phyloP scores from a whole-genome alignment of 1,140 invertebrate species.

The Drosophila funebris region DNA sequence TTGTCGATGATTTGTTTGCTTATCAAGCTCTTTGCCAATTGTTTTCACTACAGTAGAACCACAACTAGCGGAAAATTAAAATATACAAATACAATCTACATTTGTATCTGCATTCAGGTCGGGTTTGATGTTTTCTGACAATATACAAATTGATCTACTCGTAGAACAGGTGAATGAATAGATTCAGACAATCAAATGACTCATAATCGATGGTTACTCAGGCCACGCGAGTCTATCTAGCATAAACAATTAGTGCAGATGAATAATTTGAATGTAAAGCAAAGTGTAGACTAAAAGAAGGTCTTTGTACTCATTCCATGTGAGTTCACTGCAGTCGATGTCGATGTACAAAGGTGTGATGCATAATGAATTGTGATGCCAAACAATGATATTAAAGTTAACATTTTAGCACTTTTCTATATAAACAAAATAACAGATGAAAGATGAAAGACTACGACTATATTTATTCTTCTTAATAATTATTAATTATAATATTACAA shows the following conservation, averaged over 20 bases:
- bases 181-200: constrained; percentile 39
- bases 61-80: constrained; percentile 20
- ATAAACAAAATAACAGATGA: too few species aligned
- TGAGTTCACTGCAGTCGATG: not conserved
- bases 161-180: constrained; percentile 34
- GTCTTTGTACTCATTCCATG: not conserved
- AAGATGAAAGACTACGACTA: too few species aligned
- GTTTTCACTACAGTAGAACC: constrained; percentile 55
- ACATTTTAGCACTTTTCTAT: too few species aligned
- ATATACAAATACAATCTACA: constrained; percentile 20
- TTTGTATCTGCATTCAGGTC: constrained; percentile 1
- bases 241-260: constrained; percentile 47
- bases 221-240: constrained; percentile 2
- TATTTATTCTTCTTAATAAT: too few species aligned
- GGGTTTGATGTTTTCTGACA: constrained; percentile 23
- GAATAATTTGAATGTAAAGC: constrained; percentile 33
- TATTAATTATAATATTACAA: too few species aligned
- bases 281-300: not conserved
- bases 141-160: constrained; percentile 33
- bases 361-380: too few species aligned
- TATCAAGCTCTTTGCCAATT: constrained; percentile 61
- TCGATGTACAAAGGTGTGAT: too few species aligned
- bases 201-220: constrained; percentile 14
- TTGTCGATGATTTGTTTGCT: constrained; percentile 63
- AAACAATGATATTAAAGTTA: too few species aligned